phyloP scores from a whole-genome alignment of 2,113 vertebrate species.

The Vanacampus margaritifer region DNA sequence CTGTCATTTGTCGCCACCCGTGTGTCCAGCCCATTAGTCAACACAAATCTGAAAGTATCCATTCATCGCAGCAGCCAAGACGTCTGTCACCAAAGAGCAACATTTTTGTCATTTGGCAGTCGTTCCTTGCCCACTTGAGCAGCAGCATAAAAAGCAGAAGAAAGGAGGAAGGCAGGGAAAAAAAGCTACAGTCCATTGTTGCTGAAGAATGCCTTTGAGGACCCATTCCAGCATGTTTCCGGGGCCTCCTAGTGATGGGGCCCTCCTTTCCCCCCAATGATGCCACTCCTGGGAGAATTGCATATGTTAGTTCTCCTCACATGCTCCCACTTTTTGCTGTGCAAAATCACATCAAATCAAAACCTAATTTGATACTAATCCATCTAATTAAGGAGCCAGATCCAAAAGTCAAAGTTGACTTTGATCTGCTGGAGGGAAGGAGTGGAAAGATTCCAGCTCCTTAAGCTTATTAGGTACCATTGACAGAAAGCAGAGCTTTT shows the following conservation, averaged over 20 bases:
- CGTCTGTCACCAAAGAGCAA: neutral
- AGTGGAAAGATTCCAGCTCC: slow-evolving; percentile 41
- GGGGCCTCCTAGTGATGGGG: slow-evolving; percentile 40
- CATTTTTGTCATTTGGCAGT: slow-evolving; percentile 11
- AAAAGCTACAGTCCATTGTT: slow-evolving; percentile 38
- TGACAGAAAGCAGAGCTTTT: slow-evolving; percentile 20
- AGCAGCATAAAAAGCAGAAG: slow-evolving; percentile 21
- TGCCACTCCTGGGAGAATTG: slow-evolving; percentile 26
- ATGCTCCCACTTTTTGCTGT: slow-evolving; percentile 28
- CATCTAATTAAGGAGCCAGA: slow-evolving; percentile 57
- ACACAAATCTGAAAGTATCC: too few relatives aligned
- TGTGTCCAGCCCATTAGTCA: too few relatives aligned
- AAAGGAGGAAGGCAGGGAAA: neutral
- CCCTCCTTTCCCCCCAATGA: slow-evolving; percentile 23
- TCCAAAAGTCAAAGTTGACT: slow-evolving; percentile 47
- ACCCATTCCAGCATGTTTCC: slow-evolving; percentile 55
- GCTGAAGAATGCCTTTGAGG: slow-evolving; percentile 30
- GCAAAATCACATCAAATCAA: slow-evolving; percentile 45
- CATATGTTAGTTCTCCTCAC: slow-evolving; percentile 27
- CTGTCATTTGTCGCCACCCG: too few relatives aligned
- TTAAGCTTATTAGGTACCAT: slow-evolving; percentile 54
- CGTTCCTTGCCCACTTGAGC: slow-evolving; percentile 12
- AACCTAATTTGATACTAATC: slow-evolving; percentile 70
- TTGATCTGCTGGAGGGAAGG: slow-evolving; percentile 51
- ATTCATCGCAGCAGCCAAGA: too few relatives aligned